Conservation (phyloP, 2,797 vertebrate genomes). For the Tragopan temminckii region DNA sequence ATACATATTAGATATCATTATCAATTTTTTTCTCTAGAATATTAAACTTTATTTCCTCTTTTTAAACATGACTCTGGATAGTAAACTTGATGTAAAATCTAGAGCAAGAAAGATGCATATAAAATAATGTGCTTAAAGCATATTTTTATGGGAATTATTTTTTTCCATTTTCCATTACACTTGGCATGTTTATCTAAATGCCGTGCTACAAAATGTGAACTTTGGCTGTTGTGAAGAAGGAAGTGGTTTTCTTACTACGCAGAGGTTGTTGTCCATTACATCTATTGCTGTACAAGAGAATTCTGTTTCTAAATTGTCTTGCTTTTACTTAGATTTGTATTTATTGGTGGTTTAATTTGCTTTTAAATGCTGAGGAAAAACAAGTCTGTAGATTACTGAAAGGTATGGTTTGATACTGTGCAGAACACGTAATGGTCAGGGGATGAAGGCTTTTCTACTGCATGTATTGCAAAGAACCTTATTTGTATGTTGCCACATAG, state of each 20-base stretch:
- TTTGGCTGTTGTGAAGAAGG: background rate
- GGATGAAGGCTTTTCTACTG: background rate
- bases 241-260: background rate
- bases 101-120: background rate
- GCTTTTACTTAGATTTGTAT: background rate
- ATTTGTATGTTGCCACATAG: background rate
- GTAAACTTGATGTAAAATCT: background rate
- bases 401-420: background rate
- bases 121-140: background rate
- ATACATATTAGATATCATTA: background rate
- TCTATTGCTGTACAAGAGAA: background rate
- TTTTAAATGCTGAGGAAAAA: background rate
- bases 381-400: background rate
- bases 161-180: background rate
- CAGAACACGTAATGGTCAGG: background rate
- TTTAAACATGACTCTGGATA: background rate
- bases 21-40: background rate
- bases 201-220: background rate
- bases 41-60: background rate
- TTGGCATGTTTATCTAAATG: background rate
- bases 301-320: background rate
- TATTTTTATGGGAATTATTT: background rate
- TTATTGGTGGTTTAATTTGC: conserved; percentile 10
- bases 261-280: background rate
- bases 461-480: background rate